Evolutionary conservation across 2,113 vertebrate genomes (phyloP), one percentile per base, ranked within the genome.

Genomic region (Bujurquina vittata): DNA sequence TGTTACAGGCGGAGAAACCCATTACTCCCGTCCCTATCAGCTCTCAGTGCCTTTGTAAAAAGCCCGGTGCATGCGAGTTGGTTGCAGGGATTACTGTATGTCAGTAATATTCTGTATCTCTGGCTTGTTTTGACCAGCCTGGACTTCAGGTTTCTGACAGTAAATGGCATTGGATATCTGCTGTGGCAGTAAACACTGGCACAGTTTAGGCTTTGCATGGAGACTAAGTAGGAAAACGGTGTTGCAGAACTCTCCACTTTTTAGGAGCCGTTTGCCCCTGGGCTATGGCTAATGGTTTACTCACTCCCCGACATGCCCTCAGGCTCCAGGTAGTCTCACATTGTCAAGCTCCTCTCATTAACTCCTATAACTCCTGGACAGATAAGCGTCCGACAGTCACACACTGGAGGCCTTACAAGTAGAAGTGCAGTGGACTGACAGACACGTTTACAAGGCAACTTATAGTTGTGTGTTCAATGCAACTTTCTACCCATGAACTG

Each of bases 241-340:
- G 62, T 72, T 75, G 89, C 81, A 86, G 88, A 92, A 91, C 81
- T 90, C 83, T 77, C 57, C 62, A 85, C 80, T 90, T 90, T 93
- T 92, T 84, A 58, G 86, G 69, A 85, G 87, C 61, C 65, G 55
- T 94, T 95, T 87, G 91, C 93, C 95, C 89, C 74, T 83, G 79
- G 94, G 93, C 93, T 88, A 93, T 83, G 90, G 90, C 93, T 95
- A 95, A 95, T 95, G 93, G 95, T 93, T 94, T 94, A 92, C 94
- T 94, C 84, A 87, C 93, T 93, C 90, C 91, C 85, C 93, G 87
- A 87, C 89, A 92, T 91, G 85, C 93, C 94, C 94, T 81, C 69
- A 12, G 94, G 94, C 94, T 87, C 78, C 90, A 88, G 91, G 81
- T 92, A 91, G 87, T 93, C 89, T 91, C 88, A 91, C 90, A 92